Evolutionary conservation across 35 echinoderm and acorn worm species (phyloP).

Genomic region (Nesometra sesokonis): DNA sequence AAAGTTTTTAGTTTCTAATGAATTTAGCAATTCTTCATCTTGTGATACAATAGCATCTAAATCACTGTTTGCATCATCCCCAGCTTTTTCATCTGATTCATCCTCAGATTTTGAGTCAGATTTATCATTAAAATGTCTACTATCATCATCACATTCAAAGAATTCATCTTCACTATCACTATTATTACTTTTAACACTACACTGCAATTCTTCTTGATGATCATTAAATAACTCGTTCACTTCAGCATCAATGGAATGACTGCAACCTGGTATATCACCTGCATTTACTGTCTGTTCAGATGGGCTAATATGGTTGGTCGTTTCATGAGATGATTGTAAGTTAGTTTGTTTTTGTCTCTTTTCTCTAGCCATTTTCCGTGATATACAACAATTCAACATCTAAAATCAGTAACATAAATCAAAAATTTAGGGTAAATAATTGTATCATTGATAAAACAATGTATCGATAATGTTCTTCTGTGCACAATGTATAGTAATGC

Average conservation of each 20-base stretch:
- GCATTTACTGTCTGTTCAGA: background rate
- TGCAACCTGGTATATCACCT: background rate
- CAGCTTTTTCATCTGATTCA: background rate
- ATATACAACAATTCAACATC: slow-evolving; percentile 98
- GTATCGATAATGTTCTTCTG: background rate
- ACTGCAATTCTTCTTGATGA: background rate
- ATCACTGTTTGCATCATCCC: background rate
- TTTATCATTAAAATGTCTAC: background rate
- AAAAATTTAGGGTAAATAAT: background rate
- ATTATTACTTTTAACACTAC: background rate
- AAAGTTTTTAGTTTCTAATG: background rate
- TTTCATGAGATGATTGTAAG: slow-evolving; percentile 16
- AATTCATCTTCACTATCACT: slow-evolving; percentile 96
- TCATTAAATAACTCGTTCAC: background rate
- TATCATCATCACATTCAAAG: slow-evolving; percentile 81
- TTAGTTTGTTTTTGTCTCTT: slow-evolving; percentile 28
- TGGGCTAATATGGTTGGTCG: background rate
- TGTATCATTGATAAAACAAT: background rate
- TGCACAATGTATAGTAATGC: background rate
- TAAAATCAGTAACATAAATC: slow-evolving; percentile 7
- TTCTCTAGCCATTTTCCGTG: slow-evolving; percentile 79
- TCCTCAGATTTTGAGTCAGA: background rate
- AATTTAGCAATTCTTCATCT: background rate
- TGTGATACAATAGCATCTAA: slow-evolving; percentile 4
- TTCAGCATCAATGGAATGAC: background rate